These are phyloP conservation scores for Drosophila pseudotalamancana DNA, from an alignment of 2,888 invertebrate genomes.

Conservation along the genomic window DNA sequence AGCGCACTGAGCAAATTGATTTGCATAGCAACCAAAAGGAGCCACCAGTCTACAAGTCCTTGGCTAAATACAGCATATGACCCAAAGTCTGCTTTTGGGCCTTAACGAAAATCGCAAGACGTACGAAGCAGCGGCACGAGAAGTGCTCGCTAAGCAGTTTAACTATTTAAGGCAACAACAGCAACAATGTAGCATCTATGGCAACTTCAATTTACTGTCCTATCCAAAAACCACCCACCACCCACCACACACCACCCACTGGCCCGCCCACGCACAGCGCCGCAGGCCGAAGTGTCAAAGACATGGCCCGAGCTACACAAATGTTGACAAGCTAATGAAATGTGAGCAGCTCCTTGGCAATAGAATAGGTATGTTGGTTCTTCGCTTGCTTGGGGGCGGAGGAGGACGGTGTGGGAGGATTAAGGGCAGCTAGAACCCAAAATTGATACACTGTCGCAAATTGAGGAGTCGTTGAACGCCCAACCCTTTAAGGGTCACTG, in stretches of 20 bases:
- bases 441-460: conserved; percentile 70
- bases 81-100: conserved; percentile 19
- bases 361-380: conserved; percentile 27
- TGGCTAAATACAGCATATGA: conserved; percentile 30
- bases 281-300: conserved; percentile 78
- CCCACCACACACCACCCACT: background rate
- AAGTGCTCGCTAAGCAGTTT: conserved; percentile 71
- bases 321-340: conserved; percentile 81
- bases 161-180: conserved; percentile 73
- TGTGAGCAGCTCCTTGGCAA: conserved; percentile 65
- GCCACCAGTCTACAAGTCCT: conserved; percentile 7
- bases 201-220: conserved; percentile 62
- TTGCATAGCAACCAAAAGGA: conserved; percentile 70
- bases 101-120: conserved; percentile 43
- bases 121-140: conserved; percentile 5
- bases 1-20: conserved; percentile 59
- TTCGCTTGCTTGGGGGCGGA: background rate
- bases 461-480: conserved; percentile 25
- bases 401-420: background rate
- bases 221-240: too few species aligned
- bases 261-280: conserved; percentile 26
- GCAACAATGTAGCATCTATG: conserved; percentile 60
- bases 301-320: conserved; percentile 69
- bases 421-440: conserved; percentile 38
- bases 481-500: background rate